phyloP scores from a whole-genome alignment of 2,113 vertebrate genomes.

The Tetrao urogallus region DNA sequence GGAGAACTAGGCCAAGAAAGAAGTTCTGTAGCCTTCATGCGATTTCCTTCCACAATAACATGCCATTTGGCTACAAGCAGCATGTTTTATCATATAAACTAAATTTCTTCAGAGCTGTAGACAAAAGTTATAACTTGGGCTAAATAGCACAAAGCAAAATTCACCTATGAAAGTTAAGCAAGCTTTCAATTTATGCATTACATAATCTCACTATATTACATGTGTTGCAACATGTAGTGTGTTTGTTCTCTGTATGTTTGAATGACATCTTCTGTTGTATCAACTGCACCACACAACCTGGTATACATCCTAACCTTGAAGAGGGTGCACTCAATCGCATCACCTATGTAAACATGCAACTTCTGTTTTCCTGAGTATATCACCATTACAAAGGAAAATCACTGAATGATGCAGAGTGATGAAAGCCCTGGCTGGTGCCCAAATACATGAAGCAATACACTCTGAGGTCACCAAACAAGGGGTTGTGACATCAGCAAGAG shows the following conservation, averaged over 20 bases:
- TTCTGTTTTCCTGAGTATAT: too few species aligned
- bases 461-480: too few species aligned
- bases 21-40: background rate
- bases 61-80: background rate
- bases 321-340: too few species aligned
- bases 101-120: background rate
- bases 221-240: background rate
- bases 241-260: background rate
- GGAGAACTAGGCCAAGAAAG: background rate
- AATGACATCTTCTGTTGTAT: too few species aligned
- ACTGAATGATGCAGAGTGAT: too few species aligned
- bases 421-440: too few species aligned
- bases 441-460: too few species aligned
- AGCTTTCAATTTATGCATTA: background rate
- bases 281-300: too few species aligned
- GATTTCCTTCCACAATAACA: background rate
- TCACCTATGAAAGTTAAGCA: background rate
- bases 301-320: too few species aligned
- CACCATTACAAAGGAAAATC: too few species aligned
- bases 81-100: background rate
- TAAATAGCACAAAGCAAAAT: background rate
- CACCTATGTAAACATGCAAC: too few species aligned
- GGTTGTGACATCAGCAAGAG: too few species aligned
- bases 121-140: background rate
- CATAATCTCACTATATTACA: fast-evolving